phyloP scores from a whole-genome alignment of 1,140 invertebrate genomes.

The Bombus consobrinus region DNA sequence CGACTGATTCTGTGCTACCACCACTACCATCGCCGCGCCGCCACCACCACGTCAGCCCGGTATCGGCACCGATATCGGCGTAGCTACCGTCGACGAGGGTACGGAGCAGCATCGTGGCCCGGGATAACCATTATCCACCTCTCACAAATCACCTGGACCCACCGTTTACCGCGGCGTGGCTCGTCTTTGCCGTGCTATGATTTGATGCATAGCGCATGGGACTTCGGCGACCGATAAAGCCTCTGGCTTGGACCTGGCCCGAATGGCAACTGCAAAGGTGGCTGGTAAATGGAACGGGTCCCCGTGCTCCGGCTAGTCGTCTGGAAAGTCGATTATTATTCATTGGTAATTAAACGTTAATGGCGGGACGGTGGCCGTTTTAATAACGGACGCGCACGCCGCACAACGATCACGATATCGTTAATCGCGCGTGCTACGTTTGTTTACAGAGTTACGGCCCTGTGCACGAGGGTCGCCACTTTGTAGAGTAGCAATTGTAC shows the following conservation, averaged over 20 bases:
- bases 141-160: constrained; percentile 80
- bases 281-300: not conserved
- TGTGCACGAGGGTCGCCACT: not conserved
- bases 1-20: constrained; percentile 3
- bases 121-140: constrained; percentile 76
- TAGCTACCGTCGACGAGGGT: constrained; percentile 47
- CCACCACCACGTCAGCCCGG: constrained; percentile 21
- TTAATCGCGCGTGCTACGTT: constrained; percentile 8
- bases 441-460: not conserved
- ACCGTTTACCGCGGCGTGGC: constrained; percentile 55
- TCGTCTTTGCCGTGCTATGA: constrained; percentile 50
- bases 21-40: constrained; percentile 23
- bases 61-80: constrained; percentile 47
- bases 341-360: constrained; percentile 30
- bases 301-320: not conserved
- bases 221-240: not conserved
- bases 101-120: constrained; percentile 67
- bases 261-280: not conserved
- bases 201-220: constrained; percentile 13
- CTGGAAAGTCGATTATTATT: constrained; percentile 15
- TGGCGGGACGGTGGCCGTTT: not conserved
- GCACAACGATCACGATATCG: not conserved
- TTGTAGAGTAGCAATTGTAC: not conserved
- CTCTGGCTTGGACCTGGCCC: not conserved
- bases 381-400: not conserved